Evolutionary conservation across 2,888 invertebrate genomes (phyloP).

Genomic region (Polymixis flavicincta): DNA sequence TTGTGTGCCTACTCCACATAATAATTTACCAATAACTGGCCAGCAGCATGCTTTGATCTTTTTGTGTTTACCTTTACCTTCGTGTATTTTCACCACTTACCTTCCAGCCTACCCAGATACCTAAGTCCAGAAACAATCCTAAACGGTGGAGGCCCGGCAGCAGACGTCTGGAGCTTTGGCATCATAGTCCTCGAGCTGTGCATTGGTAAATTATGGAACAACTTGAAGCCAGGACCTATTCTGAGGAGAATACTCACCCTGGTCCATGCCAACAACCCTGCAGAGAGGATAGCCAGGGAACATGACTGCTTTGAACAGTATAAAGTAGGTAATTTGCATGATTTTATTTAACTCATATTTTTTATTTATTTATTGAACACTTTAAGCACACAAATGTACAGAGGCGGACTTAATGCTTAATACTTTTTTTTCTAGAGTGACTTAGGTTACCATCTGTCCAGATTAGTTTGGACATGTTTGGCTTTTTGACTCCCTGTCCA

Average conservation of each 20-base stretch:
- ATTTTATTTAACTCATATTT: background rate
- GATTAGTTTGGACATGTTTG: background rate
- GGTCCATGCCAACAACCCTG: conserved; percentile 89
- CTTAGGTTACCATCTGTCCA: background rate
- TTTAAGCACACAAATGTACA: too few relatives aligned
- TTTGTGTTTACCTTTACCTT: background rate
- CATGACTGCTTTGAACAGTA: conserved; percentile 93
- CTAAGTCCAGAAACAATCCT: conserved; percentile 95
- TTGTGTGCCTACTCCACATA: background rate
- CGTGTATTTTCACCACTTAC: conserved; percentile 16
- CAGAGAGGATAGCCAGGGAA: conserved; percentile 94
- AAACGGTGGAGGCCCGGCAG: conserved; percentile 93
- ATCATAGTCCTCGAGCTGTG: conserved; percentile 96
- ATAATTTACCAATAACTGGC: background rate
- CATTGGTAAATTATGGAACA: conserved; percentile 93
- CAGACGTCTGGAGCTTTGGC: conserved; percentile 98
- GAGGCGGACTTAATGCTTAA: too few relatives aligned
- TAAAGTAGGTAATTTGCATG: conserved; percentile 84
- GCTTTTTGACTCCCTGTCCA: background rate
- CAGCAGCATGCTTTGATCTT: background rate
- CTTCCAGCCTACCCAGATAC: conserved; percentile 93
- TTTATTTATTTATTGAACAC: too few relatives aligned
- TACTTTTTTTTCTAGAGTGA: background rate
- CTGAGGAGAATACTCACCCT: conserved; percentile 94
- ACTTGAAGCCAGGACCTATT: conserved; percentile 93